Conservation (phyloP, 2,888 invertebrate species). For the Agonopterix arenella region DNA sequence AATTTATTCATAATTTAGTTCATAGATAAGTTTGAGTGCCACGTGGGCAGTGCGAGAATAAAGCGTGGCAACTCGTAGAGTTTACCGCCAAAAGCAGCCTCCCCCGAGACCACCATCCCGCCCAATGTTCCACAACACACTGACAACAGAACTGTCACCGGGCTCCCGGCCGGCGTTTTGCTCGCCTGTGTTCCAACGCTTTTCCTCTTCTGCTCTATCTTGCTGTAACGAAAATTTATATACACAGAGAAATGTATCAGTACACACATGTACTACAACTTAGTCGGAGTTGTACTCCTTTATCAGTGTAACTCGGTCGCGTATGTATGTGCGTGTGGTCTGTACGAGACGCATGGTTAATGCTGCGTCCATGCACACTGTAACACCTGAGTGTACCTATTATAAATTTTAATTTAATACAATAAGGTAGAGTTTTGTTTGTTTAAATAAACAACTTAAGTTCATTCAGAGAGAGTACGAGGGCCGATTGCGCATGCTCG, state of each 20-base stretch:
- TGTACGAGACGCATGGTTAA: slow-evolving; percentile 49
- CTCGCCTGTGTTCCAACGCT: slow-evolving; percentile 55
- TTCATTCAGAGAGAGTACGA: slow-evolving; percentile 40
- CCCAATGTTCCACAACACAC: slow-evolving; percentile 50
- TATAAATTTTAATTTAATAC: slow-evolving; percentile 28
- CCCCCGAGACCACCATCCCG: slow-evolving; percentile 60
- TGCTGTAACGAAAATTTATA: slow-evolving; percentile 61
- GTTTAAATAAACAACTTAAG: slow-evolving; percentile 23
- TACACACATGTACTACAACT: slow-evolving; percentile 55
- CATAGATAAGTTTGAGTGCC: slow-evolving; percentile 30
- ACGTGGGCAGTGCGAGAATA: slow-evolving; percentile 38
- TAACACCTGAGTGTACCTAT: slow-evolving; percentile 22
- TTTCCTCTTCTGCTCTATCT: slow-evolving; percentile 67
- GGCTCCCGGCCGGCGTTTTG: slow-evolving; percentile 49
- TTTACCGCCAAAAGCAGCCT: slow-evolving; percentile 44
- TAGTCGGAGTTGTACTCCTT: slow-evolving; percentile 29
- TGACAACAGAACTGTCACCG: slow-evolving; percentile 64
- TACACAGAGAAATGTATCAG: slow-evolving; percentile 38
- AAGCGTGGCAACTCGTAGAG: slow-evolving; percentile 55
- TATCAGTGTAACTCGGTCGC: slow-evolving; percentile 28
- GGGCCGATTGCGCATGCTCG: slow-evolving; percentile 61
- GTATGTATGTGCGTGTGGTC: slow-evolving; percentile 30
- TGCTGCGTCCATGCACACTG: slow-evolving; percentile 55
- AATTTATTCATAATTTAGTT: slow-evolving; percentile 24
- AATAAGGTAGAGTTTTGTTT: slow-evolving; percentile 36